Evolutionary conservation across 2,113 vertebrate species (phyloP).

Genomic region (Petrocephalus zakoni): DNA sequence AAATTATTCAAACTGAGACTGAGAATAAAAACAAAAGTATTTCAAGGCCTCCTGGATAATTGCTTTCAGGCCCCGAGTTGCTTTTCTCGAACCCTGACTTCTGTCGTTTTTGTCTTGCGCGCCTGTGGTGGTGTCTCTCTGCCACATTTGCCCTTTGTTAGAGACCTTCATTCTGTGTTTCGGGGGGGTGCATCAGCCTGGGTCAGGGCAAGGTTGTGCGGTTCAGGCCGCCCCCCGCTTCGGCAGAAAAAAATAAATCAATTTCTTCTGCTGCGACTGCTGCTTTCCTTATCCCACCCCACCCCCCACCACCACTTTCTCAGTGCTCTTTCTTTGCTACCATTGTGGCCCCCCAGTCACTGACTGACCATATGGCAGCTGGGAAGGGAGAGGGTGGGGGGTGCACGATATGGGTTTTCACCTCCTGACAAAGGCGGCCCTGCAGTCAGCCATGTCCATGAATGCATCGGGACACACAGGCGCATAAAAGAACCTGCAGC

Average conservation of each 20-base stretch:
- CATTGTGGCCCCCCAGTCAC: constrained; percentile 52
- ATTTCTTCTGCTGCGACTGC: constrained; percentile 65
- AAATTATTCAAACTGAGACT: not conserved
- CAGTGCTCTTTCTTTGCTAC: constrained; percentile 45
- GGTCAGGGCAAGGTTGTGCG: constrained; percentile 26
- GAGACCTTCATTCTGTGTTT: constrained; percentile 6
- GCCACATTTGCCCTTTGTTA: constrained; percentile 6
- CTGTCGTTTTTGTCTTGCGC: not conserved
- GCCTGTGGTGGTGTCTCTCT: not conserved
- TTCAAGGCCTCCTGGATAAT: constrained; percentile 7
- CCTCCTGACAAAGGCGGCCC: constrained; percentile 73
- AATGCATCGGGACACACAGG: constrained; percentile 74
- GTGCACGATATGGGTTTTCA: constrained; percentile 45
- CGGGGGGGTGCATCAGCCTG: constrained; percentile 18
- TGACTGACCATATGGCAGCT: constrained; percentile 69
- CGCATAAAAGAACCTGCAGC: constrained; percentile 58
- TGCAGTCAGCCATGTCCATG: constrained; percentile 70
- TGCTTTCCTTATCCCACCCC: constrained; percentile 26
- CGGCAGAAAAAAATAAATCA: constrained; percentile 62
- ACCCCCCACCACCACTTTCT: constrained; percentile 28
- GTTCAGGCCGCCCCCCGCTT: constrained; percentile 40
- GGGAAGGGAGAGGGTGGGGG: constrained; percentile 54
- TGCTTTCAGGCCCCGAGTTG: not conserved
- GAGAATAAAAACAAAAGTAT: not conserved
- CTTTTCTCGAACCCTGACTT: constrained; percentile 8